phyloP scores from a whole-genome alignment of 2,113 vertebrate genomes.

The Gambusia affinis region DNA sequence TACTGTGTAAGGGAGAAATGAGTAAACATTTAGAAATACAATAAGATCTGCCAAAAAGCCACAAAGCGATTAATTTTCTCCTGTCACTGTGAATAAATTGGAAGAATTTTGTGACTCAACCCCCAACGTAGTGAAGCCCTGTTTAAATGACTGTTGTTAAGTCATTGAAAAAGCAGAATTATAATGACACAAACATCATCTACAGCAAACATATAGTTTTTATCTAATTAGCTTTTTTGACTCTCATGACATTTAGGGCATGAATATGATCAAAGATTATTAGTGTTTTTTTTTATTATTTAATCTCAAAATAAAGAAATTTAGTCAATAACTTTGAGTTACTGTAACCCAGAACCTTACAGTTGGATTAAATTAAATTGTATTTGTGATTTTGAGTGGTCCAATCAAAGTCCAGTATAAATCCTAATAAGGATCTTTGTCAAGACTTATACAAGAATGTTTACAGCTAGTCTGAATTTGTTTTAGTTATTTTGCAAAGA shows the following conservation, averaged over 20 bases:
- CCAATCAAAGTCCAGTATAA: not conserved
- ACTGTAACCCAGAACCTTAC: no score
- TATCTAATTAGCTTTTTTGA: no score
- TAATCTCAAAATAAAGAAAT: no score
- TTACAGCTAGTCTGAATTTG: not conserved
- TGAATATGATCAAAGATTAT: no score
- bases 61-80: not conserved
- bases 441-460: not conserved
- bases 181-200: not conserved
- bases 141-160: not conserved
- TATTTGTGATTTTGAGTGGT: not conserved
- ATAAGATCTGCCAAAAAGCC: conserved; percentile 11
- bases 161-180: not conserved
- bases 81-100: not conserved
- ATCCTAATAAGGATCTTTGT: not conserved
- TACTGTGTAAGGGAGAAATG: not conserved
- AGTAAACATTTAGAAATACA: not conserved
- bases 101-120: not conserved
- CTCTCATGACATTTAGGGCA: no score
- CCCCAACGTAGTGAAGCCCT: not conserved
- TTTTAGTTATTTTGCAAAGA: not conserved
- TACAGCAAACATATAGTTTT: no score
- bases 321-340: no score
- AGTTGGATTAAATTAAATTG: no score
- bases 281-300: no score